phyloP scores from a whole-genome alignment of 2,888 invertebrate genomes.

The Leptopilina myrica region DNA sequence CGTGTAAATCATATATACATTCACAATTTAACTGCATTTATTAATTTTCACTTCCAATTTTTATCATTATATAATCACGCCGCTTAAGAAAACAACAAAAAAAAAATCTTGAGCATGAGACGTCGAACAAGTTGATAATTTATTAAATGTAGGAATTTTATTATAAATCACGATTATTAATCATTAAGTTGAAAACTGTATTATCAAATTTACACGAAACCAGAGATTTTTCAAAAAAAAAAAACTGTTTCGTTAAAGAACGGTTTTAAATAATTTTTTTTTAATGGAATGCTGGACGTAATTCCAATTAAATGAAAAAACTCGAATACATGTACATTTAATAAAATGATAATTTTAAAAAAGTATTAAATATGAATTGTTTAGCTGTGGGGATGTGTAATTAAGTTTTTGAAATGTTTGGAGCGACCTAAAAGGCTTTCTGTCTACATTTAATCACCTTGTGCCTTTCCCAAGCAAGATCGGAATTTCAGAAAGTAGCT shows the following conservation, averaged over 20 bases:
- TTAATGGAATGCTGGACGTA: not conserved
- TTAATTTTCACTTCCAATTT: slow-evolving; percentile 26
- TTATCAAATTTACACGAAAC: not conserved
- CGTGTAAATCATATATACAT: slow-evolving; percentile 3
- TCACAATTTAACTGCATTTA: slow-evolving; percentile 24
- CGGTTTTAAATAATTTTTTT: not conserved
- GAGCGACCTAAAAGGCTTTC: not conserved
- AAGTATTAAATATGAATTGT: not conserved
- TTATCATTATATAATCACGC: not conserved
- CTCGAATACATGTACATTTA: slow-evolving; percentile 34
- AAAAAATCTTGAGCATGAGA: not conserved
- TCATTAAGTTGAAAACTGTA: slow-evolving; percentile 14
- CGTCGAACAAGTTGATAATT: slow-evolving; percentile 25
- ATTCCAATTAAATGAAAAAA: slow-evolving; percentile 26
- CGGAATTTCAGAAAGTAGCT: slow-evolving; percentile 30
- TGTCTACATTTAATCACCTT: slow-evolving; percentile 43
- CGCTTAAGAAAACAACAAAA: slow-evolving; percentile 9
- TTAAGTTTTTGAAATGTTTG: not conserved
- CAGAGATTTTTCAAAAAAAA: not conserved
- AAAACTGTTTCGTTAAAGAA: not conserved
- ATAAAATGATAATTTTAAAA: slow-evolving; percentile 22
- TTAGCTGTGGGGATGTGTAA: not conserved
- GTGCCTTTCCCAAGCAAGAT: slow-evolving; percentile 46
- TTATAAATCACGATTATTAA: not conserved
- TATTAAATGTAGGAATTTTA: slow-evolving; percentile 3